Evolutionary conservation across 2,113 vertebrate species (phyloP).

Genomic region (Callipepla squamata): DNA sequence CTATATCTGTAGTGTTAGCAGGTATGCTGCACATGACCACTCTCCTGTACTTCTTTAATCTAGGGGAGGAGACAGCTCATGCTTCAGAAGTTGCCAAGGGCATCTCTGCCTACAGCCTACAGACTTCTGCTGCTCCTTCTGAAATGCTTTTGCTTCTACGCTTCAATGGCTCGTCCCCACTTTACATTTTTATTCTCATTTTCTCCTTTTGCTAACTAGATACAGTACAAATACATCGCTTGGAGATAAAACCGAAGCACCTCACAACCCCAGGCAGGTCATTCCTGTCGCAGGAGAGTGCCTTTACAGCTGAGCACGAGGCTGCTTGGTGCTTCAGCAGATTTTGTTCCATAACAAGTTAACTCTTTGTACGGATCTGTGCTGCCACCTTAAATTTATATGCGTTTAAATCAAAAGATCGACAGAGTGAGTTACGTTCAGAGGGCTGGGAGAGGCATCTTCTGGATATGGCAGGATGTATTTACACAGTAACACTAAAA

Average conservation of each 20-base stretch:
- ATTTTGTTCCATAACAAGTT: slow-evolving; percentile 14
- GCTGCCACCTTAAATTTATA: slow-evolving; percentile 24
- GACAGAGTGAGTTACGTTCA: background rate
- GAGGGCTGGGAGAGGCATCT: slow-evolving; percentile 1
- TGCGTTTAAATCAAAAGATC: slow-evolving; percentile 19
- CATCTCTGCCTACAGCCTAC: background rate
- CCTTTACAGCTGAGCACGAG: background rate
- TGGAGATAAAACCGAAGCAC: background rate
- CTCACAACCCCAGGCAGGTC: background rate
- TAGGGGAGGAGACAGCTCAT: background rate
- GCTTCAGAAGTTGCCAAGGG: background rate
- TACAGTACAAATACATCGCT: background rate
- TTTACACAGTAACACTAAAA: slow-evolving; percentile 31
- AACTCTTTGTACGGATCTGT: background rate
- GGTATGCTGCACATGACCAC: background rate
- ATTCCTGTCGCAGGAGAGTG: background rate
- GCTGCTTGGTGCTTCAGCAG: background rate
- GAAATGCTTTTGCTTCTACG: background rate
- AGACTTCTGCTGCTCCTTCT: background rate
- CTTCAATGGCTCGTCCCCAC: background rate
- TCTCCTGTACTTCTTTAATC: background rate
- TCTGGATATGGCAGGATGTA: background rate
- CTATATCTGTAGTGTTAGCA: slow-evolving; percentile 53
- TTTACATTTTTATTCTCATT: background rate
- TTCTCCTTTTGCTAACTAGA: background rate